These are phyloP conservation scores for Hydrozoanthus gracilis DNA, from an alignment of 92 coral and sea anemone genomes.

Conservation along the genomic window DNA sequence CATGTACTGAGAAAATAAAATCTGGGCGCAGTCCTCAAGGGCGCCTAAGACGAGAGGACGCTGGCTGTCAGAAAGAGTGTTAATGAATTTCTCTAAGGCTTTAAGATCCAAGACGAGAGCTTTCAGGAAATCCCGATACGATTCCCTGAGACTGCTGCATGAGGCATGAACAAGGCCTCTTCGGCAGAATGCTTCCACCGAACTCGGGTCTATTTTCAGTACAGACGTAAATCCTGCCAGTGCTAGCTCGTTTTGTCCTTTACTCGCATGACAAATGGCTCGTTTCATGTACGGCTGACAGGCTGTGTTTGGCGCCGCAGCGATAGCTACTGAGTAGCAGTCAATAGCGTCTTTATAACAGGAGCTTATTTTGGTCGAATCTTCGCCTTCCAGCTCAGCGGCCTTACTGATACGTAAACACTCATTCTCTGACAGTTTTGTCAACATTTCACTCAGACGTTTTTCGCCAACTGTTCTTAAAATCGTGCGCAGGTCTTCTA, in stretches of 20 bases:
- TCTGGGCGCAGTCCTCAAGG: constrained; percentile 82
- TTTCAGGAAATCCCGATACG: constrained; percentile 69
- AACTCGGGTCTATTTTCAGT: constrained; percentile 56
- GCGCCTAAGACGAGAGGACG: constrained; percentile 63
- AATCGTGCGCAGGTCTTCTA: constrained; percentile 75
- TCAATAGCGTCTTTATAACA: constrained; percentile 48
- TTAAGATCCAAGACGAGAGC: constrained; percentile 69
- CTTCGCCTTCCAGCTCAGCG: constrained; percentile 76
- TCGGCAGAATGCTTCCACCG: constrained; percentile 62
- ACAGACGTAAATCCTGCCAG: constrained; percentile 60
- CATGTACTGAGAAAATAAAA: constrained; percentile 74
- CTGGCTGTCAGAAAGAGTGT: constrained; percentile 62
- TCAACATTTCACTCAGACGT: constrained; percentile 61
- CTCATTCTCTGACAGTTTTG: constrained; percentile 58
- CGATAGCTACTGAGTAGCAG: constrained; percentile 71
- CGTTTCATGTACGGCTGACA: constrained; percentile 68
- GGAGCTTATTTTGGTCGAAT: constrained; percentile 41
- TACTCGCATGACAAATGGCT: constrained; percentile 51
- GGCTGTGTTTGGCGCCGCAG: constrained; percentile 68
- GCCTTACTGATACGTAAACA: constrained; percentile 75
- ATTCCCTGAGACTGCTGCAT: constrained; percentile 49
- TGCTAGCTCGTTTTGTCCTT: constrained; percentile 57
- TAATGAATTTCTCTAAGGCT: constrained; percentile 64
- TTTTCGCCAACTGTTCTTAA: constrained; percentile 83
- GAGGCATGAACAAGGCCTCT: constrained; percentile 60